phyloP scores from a whole-genome alignment of 2,797 vertebrate species.

The Antrozous pallidus region DNA sequence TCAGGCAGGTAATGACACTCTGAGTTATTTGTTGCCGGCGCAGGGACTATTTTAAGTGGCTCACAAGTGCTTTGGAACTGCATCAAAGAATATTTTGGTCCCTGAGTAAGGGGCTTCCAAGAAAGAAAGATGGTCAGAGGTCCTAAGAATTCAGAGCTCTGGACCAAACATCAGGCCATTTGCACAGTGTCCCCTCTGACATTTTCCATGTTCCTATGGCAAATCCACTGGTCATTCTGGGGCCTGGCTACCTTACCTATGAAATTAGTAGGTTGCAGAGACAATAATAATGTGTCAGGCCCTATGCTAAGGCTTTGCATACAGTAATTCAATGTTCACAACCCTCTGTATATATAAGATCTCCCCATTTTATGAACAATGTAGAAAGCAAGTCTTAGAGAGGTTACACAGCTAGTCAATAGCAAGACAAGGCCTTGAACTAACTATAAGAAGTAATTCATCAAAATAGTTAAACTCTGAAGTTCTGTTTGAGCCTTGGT shows the following conservation, averaged over 20 bases:
- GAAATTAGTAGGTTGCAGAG: background rate
- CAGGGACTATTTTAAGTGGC: constrained; percentile 44
- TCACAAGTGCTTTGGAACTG: background rate
- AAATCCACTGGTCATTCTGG: background rate
- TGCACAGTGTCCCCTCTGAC: background rate
- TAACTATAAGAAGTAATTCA: background rate
- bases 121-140: background rate
- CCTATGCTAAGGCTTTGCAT: background rate
- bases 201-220: background rate
- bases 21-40: constrained; percentile 69
- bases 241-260: background rate
- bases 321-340: background rate
- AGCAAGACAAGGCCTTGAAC: background rate
- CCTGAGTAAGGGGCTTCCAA: background rate
- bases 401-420: background rate
- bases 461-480: background rate
- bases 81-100: constrained; percentile 44
- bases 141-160: background rate
- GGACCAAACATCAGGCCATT: background rate
- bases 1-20: constrained; percentile 54
- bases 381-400: background rate
- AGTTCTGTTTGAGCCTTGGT: background rate
- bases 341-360: background rate
- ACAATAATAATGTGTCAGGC: too few species aligned
- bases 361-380: background rate